phyloP scores from a whole-genome alignment of 2,888 invertebrate species.

The Caenorhabditis sinica region DNA sequence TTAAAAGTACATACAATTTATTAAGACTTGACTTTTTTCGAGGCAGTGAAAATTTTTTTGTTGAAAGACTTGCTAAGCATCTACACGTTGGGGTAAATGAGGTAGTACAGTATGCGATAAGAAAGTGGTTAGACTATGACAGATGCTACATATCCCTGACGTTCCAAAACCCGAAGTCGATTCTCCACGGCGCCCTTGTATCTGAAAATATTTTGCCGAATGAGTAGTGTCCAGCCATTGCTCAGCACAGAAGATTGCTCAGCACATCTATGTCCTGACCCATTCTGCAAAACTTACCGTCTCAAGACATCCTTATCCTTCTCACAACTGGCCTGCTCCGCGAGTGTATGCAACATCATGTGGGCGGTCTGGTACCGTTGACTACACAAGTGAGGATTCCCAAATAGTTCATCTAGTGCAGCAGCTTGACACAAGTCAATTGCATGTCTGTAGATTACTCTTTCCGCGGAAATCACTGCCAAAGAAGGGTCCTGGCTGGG shows the following conservation, averaged over 20 bases:
- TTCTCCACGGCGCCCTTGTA: slow-evolving; percentile 98
- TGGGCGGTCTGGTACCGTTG: slow-evolving; percentile 94
- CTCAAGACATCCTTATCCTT: slow-evolving; percentile 80
- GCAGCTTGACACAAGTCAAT: slow-evolving; percentile 98
- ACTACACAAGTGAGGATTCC: slow-evolving; percentile 82
- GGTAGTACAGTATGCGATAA: not conserved
- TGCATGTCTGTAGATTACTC: slow-evolving; percentile 95
- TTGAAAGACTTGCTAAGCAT: too few relatives aligned
- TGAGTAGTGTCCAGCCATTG: too few relatives aligned
- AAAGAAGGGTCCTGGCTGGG: slow-evolving; percentile 87
- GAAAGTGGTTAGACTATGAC: not conserved
- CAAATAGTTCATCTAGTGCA: slow-evolving; percentile 96
- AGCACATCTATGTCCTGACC: not conserved
- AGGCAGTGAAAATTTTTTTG: too few relatives aligned
- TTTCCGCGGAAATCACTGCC: slow-evolving; percentile 91
- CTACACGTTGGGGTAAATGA: too few relatives aligned
- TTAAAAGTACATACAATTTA: too few relatives aligned
- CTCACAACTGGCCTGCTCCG: slow-evolving; percentile 89
- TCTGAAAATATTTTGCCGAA: slow-evolving; percentile 85
- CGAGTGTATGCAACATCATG: slow-evolving; percentile 95
- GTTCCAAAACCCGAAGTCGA: slow-evolving; percentile 90
- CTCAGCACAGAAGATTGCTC: too few relatives aligned
- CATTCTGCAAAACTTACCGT: slow-evolving; percentile 48
- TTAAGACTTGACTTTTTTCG: too few relatives aligned
- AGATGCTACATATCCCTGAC: slow-evolving; percentile 82